These are phyloP conservation scores for Eilema griseolum DNA, from an alignment of 2,888 invertebrate genomes.

Conservation along the genomic window DNA sequence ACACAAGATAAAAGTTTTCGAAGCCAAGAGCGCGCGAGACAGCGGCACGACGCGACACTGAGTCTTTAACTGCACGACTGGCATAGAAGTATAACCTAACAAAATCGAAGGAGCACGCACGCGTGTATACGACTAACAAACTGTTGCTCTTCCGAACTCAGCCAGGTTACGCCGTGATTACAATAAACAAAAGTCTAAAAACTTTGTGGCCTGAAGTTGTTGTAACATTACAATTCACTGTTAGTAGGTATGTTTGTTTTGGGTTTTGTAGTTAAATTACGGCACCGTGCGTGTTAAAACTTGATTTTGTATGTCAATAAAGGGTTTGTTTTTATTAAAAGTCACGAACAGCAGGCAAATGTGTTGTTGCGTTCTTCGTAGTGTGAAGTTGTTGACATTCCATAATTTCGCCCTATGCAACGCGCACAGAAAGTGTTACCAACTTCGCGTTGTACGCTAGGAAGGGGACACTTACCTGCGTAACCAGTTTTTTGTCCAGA, in stretches of 20 bases:
- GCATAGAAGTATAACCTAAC: slow-evolving; percentile 78
- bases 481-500: slow-evolving; percentile 51
- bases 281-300: slow-evolving; percentile 72
- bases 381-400: slow-evolving; percentile 56
- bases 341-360: slow-evolving; percentile 66
- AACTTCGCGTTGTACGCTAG: slow-evolving; percentile 60
- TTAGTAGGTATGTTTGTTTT: slow-evolving; percentile 67
- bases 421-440: slow-evolving; percentile 58
- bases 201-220: slow-evolving; percentile 60
- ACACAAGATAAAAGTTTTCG: slow-evolving; percentile 75
- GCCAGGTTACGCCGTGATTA: slow-evolving; percentile 68
- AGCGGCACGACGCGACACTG: slow-evolving; percentile 64
- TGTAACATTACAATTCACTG: slow-evolving; percentile 64
- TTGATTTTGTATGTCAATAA: slow-evolving; percentile 70
- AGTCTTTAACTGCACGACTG: slow-evolving; percentile 70
- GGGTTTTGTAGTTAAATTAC: slow-evolving; percentile 68
- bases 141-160: slow-evolving; percentile 72
- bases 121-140: slow-evolving; percentile 57
- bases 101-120: slow-evolving; percentile 72
- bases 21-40: slow-evolving; percentile 60
- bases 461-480: slow-evolving; percentile 62
- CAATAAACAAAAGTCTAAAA: slow-evolving; percentile 76
- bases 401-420: slow-evolving; percentile 21
- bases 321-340: slow-evolving; percentile 73
- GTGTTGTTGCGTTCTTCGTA: slow-evolving; percentile 34